Base-by-base conservation (phyloP, 2,113 vertebrate species). In the Sorex araneus region DNA sequence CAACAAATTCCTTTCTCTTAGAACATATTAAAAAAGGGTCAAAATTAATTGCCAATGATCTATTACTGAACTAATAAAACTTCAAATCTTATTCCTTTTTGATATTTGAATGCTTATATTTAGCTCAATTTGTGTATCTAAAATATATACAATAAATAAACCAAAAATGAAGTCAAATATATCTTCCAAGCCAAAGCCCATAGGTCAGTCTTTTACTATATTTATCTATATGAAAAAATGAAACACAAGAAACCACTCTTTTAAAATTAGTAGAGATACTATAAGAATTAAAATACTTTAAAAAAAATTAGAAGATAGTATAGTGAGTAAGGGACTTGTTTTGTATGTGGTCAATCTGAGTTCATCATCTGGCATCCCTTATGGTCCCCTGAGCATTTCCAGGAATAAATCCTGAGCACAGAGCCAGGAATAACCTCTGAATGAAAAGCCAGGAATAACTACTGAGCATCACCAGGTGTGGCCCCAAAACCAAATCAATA, bases 261-360 rank as follows among this genome's bases (percentile, higher is more conserved):
- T 81, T 91, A 91, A 93, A 94, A 95, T 15, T 32, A 88, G 30
- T 84, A 95, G 27, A 23, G 32, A 79, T 43, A 4, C 10, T 70
- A 43, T 21, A 12, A 67, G 70, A 79, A 84, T 32, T 43, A 74
- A 93, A 86, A 87, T 74, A 79, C 40, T 78, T 79, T 74, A 18
- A 12, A 76, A 79, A 94, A 80, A 66, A 28, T 66, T 30, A 12
- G 27, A 66, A 28, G 21, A 60, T 21, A 23, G 57, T 60, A 60
- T 16, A 23, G 57, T 60, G 18, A 23, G 57, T 60, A 60, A 60
- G 57, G 18, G 1, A 60, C 3, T 60, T 60, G 57, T 21, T 23
- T 60, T 60, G 57, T 23, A 60, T 16, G 18, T 23, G 18, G 57
- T 23, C 18, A 23, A 60, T 8, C 6, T 15, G 57, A 16, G 3